Conservation (phyloP, 1,140 invertebrate species). For the Harpegnathos saltator region DNA sequence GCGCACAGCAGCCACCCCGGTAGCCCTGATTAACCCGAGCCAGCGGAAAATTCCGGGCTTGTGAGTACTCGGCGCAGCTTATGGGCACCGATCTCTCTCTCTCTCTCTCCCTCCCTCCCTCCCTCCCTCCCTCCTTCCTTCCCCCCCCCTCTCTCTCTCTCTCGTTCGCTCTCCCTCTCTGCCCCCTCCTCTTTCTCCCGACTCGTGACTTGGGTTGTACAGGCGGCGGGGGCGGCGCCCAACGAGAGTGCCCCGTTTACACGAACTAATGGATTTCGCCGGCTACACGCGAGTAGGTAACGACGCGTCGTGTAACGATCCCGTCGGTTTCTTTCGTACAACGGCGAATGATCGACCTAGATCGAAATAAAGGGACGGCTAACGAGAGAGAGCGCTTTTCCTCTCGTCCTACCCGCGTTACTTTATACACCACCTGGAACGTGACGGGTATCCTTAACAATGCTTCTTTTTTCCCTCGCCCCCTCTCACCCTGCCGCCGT, state of each 20-base stretch:
- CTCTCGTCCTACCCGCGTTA: constrained; percentile 58
- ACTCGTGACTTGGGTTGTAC: constrained; percentile 56
- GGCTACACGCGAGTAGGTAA: constrained; percentile 60
- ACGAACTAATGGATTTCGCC: constrained; percentile 57
- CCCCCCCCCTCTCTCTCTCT: neutral
- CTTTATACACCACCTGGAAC: constrained; percentile 66
- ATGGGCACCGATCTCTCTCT: constrained; percentile 37
- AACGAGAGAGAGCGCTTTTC: constrained; percentile 67
- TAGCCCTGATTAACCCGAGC: constrained; percentile 50
- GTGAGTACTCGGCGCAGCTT: constrained; percentile 38
- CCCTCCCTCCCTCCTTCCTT: too few species aligned
- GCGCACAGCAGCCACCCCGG: neutral
- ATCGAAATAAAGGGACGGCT: constrained; percentile 72
- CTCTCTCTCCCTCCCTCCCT: too few species aligned
- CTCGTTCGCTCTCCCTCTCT: too few species aligned
- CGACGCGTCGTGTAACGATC: constrained; percentile 64
- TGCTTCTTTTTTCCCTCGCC: constrained; percentile 17
- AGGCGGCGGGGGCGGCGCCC: neutral
- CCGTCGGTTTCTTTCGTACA: constrained; percentile 54
- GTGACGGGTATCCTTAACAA: constrained; percentile 71
- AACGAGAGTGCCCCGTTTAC: constrained; percentile 59
- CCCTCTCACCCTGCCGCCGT: neutral
- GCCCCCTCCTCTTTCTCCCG: neutral
- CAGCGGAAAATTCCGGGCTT: constrained; percentile 39
- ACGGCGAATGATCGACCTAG: constrained; percentile 70